Evolutionary conservation across 1,140 invertebrate genomes (phyloP), one percentile per base, ranked within the genome.

Genomic region (Diorhabda sublineata): DNA sequence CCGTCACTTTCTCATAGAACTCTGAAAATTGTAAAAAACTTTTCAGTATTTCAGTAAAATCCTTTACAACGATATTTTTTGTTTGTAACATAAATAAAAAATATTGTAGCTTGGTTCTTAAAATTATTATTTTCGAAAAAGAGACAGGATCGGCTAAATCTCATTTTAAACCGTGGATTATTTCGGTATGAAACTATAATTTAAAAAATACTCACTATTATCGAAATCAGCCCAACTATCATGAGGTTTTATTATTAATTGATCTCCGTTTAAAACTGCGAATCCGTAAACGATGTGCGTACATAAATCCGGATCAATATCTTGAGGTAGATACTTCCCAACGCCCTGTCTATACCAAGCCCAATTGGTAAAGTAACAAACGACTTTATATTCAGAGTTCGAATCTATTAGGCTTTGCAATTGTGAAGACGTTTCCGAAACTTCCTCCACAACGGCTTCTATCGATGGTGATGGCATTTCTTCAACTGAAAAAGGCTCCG

Each of bases 281-380:
- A 91, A 92, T 2, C 89, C 89, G 75, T 92, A 91, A 5, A 91
- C 85, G 58, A 92, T 86, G 73, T 92, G 91, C 0, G 90, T 91
- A 75, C 90, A 92, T 4, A 92, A 81, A 73, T 86, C 82, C 2
- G 85, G 81, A 76, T 91, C 88, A 45, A 92, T 89, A 75, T 90
- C 84, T 8, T 83, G 83, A n/a, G 88, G 89, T 2, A 84, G 69
- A 74, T 88, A 90, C 78, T 89, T 90, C 42, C 87, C 89, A 62
- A 81, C 78, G 0, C 86, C 86, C 45, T 82, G 83, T 45, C 84
- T 80, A 74, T 90, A 90, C 84, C 88, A 88, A 2, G 89, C 87
- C 89, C 89, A 90, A 71, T 89, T 90, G 26, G 88, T 89, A 68
- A 89, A 90, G 74, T 90, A 90, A 73, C 89, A 90, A 1, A 90